Evolutionary conservation across 2,797 vertebrate genomes (phyloP), one percentile per base, ranked within the genome.

Genomic region (Steatocranus sp.): DNA sequence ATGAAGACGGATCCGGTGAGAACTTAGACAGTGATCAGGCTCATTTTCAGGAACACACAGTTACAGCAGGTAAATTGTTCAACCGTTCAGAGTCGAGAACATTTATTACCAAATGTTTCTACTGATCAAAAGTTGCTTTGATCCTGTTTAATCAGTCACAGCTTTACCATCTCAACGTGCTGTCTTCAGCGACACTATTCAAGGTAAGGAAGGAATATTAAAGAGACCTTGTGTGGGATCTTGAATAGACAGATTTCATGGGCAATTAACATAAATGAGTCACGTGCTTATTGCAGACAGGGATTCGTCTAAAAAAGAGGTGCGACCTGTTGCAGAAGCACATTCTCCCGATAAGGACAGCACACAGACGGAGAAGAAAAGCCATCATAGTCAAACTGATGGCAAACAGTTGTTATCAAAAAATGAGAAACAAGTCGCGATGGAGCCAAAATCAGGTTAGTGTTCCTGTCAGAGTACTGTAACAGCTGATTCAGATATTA

Each of bases 131-230:
- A 46, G 20, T 12, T 36, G 32, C 14, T 4, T 77, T 41, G 46
- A 18, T 76, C 10, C 75, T 23, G 36, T 41, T 14, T 23, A 23
- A 49, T 3, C 49, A 27, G 8, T 34, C 50, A 63, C 58, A 53
- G 23, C 48, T 30, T 76, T 43, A 58, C 23, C 38, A 36, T 34
- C 18, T 56, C 25, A 56, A 30, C 2, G 0, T 56, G 25, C 8
- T 56, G 27, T 17, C 27, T 30, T 10, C 25, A 56, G 1, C 0
- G 3, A 18, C 8, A 0, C 1, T 18, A 10, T 18, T 66, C 4
- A 58, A 66, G 74, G 85, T 82, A 81, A 81, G 36, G 36, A 25
- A 70, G 5, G 75, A 82, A 53, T 77, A 80, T 20, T 23, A 68
- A 43, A 68, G 63, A 41, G 11, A 1, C 36, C 63, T 15, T 0